These are phyloP conservation scores for Bradypodion ventrale DNA, from an alignment of 2,797 vertebrate species.

Conservation along the genomic window DNA sequence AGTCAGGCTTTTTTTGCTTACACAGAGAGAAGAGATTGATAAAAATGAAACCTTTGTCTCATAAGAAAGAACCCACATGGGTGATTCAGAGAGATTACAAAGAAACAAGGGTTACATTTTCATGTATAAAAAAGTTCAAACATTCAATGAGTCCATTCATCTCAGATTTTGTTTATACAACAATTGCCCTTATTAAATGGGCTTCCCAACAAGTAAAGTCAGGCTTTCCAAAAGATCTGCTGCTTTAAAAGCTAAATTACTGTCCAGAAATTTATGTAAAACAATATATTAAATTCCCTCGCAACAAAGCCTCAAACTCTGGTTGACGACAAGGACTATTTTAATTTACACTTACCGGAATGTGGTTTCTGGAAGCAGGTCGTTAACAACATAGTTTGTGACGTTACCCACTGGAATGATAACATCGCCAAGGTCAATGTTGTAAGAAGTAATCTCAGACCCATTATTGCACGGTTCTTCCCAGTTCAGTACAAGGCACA, in stretches of 20 bases:
- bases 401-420: conserved; percentile 81
- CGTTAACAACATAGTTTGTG: conserved; percentile 82
- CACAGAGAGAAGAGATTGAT: no score
- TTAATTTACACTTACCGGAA: conserved; percentile 82
- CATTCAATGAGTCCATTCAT: not conserved
- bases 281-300: accelerated
- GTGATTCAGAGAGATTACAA: no score
- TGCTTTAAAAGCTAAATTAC: not conserved
- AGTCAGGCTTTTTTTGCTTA: no score
- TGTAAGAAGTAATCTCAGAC: conserved; percentile 88
- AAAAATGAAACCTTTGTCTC: no score
- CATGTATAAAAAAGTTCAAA: not conserved
- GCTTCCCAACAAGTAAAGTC: not conserved
- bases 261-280: no score
- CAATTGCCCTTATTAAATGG: not conserved
- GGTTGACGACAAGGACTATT: accelerated
- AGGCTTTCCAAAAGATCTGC: not conserved
- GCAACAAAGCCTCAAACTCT: accelerated
- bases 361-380: conserved; percentile 91
- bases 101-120: not conserved
- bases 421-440: conserved; percentile 84
- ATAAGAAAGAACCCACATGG: no score
- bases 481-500: conserved; percentile 93
- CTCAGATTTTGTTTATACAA: not conserved
- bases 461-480: conserved; percentile 94